Evolutionary conservation across 2,113 vertebrate species (phyloP), one percentile per base, ranked within the genome.

Genomic region (Lophochroa leadbeateri): DNA sequence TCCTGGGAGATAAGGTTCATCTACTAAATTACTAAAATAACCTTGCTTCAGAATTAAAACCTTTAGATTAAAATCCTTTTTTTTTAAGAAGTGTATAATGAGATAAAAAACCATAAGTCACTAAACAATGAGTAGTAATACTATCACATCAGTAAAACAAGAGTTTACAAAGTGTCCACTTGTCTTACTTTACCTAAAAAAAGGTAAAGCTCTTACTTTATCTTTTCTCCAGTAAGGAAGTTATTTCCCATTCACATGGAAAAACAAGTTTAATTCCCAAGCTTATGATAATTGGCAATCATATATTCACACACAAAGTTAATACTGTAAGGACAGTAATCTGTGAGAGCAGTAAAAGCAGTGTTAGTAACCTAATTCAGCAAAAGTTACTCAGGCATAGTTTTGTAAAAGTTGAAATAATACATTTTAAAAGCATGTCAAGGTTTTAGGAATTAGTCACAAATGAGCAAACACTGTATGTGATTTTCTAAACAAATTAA

Each of bases 401-500:
- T 90, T 95, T 92, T 85, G 12, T 75, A 86, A 43, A 96, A 78
- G 17, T 86, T 77, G 46, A 94, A 82, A 11, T 47, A 37, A 46
- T 43, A 64, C 52, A 8, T 86, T 90, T 90, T 65, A 57, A 65
- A 91, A 87, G 28, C 53, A 84, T 64, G 75, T 29, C 69, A 92
- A 85, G 35, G 43, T 95, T 95, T 94, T 90, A 95, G 49, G 94
- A 96, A 95, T 92, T 78, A 97, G 88, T 92, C 39, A 84, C 55
- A 96, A 96, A 87, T 94, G n/a, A 95, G 37, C 71, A 94, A 96
- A 83, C 39, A 90, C 55, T 94, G 53, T 71, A 50, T 9, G 11
- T 78, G 55, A 47, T 58, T 97, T 88, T 90, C 67, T 89, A 96
- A 97, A 96, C 76, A 97, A 96, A 93, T 96, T 96, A 96, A 95